These are phyloP conservation scores for Saturnia pavonia DNA, from an alignment of 2,888 invertebrate species.

Conservation along the genomic window DNA sequence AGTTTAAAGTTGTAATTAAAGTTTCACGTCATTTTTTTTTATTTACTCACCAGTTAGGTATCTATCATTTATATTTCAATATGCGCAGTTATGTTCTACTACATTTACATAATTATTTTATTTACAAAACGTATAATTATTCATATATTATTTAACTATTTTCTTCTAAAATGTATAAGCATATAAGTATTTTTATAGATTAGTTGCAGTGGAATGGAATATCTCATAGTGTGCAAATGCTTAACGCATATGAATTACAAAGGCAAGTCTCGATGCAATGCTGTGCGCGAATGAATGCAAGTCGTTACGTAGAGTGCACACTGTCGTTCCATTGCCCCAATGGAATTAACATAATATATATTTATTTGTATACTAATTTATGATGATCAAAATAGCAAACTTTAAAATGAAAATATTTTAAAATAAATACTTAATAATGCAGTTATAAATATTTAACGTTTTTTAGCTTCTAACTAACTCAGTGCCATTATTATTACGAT, in stretches of 20 bases:
- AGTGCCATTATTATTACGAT: too few relatives aligned
- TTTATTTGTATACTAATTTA: slow-evolving; percentile 19
- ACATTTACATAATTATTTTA: background rate
- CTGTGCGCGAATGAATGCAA: slow-evolving; percentile 50
- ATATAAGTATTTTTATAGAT: background rate
- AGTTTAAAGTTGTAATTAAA: background rate
- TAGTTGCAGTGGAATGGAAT: background rate
- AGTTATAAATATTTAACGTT: too few relatives aligned
- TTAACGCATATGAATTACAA: slow-evolving; percentile 21
- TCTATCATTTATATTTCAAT: background rate
- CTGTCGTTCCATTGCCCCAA: slow-evolving; percentile 45
- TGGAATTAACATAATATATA: slow-evolving; percentile 40
- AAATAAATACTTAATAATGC: background rate
- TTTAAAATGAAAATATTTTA: background rate
- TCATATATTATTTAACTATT: background rate
- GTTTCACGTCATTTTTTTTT: background rate
- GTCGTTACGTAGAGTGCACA: slow-evolving; percentile 66
- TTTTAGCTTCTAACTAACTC: too few relatives aligned
- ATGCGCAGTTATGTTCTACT: background rate
- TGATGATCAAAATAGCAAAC: background rate
- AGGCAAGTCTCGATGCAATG: slow-evolving; percentile 27
- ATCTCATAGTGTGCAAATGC: background rate
- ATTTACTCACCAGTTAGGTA: background rate
- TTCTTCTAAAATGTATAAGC: background rate
- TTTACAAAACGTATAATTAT: background rate